Evolutionary conservation across 2,888 invertebrate genomes (phyloP).

Genomic region (Gymnosoma rotundatum): DNA sequence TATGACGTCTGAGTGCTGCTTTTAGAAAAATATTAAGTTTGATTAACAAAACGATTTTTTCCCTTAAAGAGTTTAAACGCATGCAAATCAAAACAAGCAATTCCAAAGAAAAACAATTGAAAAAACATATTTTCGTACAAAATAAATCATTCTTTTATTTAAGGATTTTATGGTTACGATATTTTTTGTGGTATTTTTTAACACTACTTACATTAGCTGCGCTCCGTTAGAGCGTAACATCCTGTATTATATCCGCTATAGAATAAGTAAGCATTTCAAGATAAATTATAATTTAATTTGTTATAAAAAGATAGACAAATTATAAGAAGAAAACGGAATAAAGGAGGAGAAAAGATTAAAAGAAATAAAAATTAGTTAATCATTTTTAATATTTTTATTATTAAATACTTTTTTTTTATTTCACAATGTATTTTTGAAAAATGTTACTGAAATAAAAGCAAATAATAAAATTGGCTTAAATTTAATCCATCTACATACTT

Average conservation of each 20-base stretch:
- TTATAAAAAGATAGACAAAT: conserved; percentile 23
- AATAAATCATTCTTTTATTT: conserved; percentile 5
- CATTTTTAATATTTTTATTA: neutral
- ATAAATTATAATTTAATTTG: conserved; percentile 47
- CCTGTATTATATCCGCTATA: conserved; percentile 82
- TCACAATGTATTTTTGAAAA: neutral
- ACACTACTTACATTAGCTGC: conserved; percentile 80
- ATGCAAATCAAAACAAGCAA: conserved; percentile 28
- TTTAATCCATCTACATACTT: no score
- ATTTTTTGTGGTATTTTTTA: conserved; percentile 56
- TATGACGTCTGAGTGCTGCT: no score
- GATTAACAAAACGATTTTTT: neutral
- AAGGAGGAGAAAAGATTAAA: conserved; percentile 22
- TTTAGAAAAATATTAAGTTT: no score
- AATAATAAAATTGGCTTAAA: no score
- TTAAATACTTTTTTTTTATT: neutral
- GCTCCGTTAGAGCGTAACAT: conserved; percentile 82
- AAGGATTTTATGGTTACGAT: neutral
- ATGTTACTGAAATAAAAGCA: neutral
- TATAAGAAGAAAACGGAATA: conserved; percentile 7
- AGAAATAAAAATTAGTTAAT: conserved; percentile 46
- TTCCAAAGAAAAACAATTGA: conserved; percentile 10
- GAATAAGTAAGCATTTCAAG: conserved; percentile 61
- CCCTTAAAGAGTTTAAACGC: neutral
- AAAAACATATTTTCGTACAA: conserved; percentile 19